Base-by-base conservation (phyloP, 2,113 vertebrate genomes). In the Menidia beryllina region DNA sequence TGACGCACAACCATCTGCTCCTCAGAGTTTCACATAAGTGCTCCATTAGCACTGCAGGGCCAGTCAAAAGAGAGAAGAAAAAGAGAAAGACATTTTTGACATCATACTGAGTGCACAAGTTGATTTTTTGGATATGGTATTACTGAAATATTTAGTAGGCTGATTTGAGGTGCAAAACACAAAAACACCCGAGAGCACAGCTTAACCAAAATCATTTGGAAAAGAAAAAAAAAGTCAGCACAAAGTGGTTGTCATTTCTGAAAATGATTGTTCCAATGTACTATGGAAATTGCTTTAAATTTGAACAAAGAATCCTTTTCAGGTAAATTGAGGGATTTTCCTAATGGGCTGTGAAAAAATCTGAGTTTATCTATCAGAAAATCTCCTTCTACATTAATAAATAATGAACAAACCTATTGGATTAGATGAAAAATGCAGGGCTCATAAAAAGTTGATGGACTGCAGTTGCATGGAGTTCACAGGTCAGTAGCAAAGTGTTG, bases 1-100 rank as follows among this genome's bases (percentile, higher is more conserved):
- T 83, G 60, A 86, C 71, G 64, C 51, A 64, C 49, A 62, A 71
- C 59, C 66, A 26, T 83, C 67, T 79, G 43, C 63, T 66, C 64
- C 59, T 67, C 39, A 30, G 21, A 55, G 73, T 67, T 59, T 58
- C 67, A 72, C 36, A 50, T 15, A 23, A 20, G 47, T 56, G 60
- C 55, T 71, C 77, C 43, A 71, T 68, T 70, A 71, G 72, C 56
- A 34, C 60, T 69, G 73, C 41, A 39, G 57, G 12, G 30, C n/a
- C 1, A 27, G 0, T 0, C 49, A 41, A 59, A 63, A 62, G 48
- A 24, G 23, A 50, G 38, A 62, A 50, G 38, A 62, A 66, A 68
- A 51, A 5, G 14, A 20, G 6, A 27, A 20, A 53, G 11, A 55
- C 15, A 52, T 17, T 12, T 3, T 20, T 61, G 43, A 53, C 38